Conservation (phyloP, 2,113 vertebrate genomes). For the Micromys minutus region DNA sequence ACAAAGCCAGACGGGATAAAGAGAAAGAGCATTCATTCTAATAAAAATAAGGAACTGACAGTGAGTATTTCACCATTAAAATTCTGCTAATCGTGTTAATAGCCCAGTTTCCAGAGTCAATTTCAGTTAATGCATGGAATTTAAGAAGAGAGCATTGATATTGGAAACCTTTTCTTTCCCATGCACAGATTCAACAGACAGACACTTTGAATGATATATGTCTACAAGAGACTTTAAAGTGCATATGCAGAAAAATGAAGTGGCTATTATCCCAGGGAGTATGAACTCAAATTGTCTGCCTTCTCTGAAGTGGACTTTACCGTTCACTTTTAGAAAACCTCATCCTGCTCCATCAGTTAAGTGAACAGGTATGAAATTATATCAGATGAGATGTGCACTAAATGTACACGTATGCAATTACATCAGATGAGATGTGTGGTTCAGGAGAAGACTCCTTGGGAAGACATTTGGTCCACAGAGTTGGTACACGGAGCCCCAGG, state of each 20-base stretch:
- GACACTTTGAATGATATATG: constrained; percentile 31
- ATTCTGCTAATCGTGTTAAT: not conserved
- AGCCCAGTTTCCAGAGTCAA: not conserved
- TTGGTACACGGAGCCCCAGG: not conserved
- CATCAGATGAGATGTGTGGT: not conserved
- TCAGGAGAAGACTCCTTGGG: constrained; percentile 11
- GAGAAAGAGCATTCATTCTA: not conserved
- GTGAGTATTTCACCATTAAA: constrained; percentile 3
- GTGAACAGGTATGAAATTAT: constrained; percentile 15
- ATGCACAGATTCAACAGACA: not conserved
- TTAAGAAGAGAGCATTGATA: not conserved
- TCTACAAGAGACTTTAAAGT: not conserved
- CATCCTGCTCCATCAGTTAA: constrained; percentile 47
- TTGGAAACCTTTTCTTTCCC: not conserved
- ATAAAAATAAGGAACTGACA: not conserved
- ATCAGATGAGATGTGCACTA: constrained; percentile 11
- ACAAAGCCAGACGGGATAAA: not conserved
- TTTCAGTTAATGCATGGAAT: constrained; percentile 36
- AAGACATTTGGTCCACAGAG: constrained; percentile 24
- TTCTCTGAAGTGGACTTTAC: constrained; percentile 32
- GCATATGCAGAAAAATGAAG: not conserved
- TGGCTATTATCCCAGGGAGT: not conserved
- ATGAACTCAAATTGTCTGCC: constrained; percentile 17
- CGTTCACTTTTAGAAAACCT: not conserved
- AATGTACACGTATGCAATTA: constrained; percentile 36